These are phyloP conservation scores for Antrozous pallidus DNA, from an alignment of 2,797 vertebrate genomes.

Conservation along the genomic window DNA sequence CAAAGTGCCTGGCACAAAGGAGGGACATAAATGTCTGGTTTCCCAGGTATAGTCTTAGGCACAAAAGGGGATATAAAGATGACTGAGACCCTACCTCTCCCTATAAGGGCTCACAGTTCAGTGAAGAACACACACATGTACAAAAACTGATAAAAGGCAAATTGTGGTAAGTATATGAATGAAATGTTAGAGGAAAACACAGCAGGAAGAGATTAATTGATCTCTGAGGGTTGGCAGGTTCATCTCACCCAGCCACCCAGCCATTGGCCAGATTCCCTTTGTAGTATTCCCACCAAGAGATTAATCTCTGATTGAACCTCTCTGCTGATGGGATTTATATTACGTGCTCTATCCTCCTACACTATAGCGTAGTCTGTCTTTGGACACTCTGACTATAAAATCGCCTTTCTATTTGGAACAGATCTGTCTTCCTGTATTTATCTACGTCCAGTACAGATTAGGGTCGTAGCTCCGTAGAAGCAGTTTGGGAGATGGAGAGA, in stretches of 20 bases:
- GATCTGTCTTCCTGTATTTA: background rate
- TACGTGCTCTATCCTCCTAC: background rate
- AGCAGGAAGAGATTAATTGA: conserved; percentile 28
- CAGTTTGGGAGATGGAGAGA: background rate
- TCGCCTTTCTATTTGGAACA: conserved; percentile 7
- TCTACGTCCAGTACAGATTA: background rate
- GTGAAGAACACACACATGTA: background rate
- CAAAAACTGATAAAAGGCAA: conserved; percentile 33
- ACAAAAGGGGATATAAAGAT: background rate
- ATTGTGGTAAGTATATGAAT: background rate
- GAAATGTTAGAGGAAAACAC: background rate
- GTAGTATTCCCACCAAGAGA: background rate
- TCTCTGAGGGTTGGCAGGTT: background rate
- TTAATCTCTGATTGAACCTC: conserved; percentile 30
- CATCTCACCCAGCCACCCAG: background rate
- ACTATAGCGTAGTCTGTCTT: background rate
- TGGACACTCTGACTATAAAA: background rate
- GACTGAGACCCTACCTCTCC: background rate
- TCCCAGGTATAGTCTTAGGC: background rate
- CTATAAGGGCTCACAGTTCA: background rate
- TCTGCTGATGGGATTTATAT: conserved; percentile 31
- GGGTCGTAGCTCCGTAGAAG: background rate
- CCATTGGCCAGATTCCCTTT: background rate
- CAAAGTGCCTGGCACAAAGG: background rate
- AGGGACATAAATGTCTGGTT: background rate